Percentiles rank a stretch among this genome's conserved stretches.
Conservation (phyloP, 2,113 vertebrate species). For the Bos taurus region ARS-UCD2.0 NC_082638.1:1725501-1726000, state of each 20-base stretch:
- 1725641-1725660: not conserved
- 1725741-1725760: not conserved
- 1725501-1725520: constrained; percentile 96
- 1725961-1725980: not conserved
- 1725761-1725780: not conserved
- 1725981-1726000: not conserved
- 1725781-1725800: not conserved
- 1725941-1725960: accelerated
- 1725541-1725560: not conserved
- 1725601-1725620: accelerated
- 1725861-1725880: not conserved
- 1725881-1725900: not conserved
- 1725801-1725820: not conserved
- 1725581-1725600: not conserved
- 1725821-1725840: not conserved
- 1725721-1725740: not conserved
- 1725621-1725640: accelerated
- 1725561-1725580: not conserved
- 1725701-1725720: not conserved
- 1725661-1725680: not conserved
- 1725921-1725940: accelerated
- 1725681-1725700: not conserved
- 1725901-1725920: accelerated
- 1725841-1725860: not conserved
- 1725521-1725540: not conserved